These are phyloP conservation scores for Lithosia quadra DNA, from an alignment of 2,888 invertebrate genomes.

Conservation along the genomic window DNA sequence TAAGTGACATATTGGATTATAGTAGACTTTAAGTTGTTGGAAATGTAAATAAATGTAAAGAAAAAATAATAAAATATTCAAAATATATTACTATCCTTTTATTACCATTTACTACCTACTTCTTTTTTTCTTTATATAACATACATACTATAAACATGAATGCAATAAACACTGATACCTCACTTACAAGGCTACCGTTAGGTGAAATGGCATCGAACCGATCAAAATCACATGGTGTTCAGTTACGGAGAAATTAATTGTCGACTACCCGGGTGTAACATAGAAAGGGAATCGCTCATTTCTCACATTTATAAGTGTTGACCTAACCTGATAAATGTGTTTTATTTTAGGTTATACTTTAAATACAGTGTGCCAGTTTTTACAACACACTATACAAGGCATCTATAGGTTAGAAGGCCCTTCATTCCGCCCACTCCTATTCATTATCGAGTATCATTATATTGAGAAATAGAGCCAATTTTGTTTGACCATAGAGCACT, in stretches of 20 bases:
- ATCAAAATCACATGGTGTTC: not conserved
- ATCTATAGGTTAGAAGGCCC: too few species aligned
- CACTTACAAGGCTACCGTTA: not conserved
- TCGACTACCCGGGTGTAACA: not conserved
- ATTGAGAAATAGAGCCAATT: not conserved
- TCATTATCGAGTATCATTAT: too few species aligned
- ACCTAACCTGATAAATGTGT: too few species aligned
- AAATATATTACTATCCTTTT: constrained; percentile 54
- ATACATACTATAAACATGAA: not conserved
- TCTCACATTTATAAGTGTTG: too few species aligned
- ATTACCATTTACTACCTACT: constrained; percentile 8
- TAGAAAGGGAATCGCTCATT: too few species aligned
- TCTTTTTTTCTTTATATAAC: not conserved
- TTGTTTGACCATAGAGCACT: not conserved
- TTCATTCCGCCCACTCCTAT: too few species aligned
- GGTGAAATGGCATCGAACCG: too few species aligned
- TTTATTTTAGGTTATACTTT: too few species aligned
- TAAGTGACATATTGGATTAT: constrained; percentile 76
- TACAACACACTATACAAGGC: not conserved
- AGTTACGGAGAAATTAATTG: not conserved
- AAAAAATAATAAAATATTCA: constrained; percentile 73
- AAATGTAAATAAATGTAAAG: constrained; percentile 78
- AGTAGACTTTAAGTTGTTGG: constrained; percentile 69
- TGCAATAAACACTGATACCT: not conserved
- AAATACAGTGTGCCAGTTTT: not conserved